Conservation (phyloP, 2,113 vertebrate species). For the Oenanthe melanoleuca region DNA sequence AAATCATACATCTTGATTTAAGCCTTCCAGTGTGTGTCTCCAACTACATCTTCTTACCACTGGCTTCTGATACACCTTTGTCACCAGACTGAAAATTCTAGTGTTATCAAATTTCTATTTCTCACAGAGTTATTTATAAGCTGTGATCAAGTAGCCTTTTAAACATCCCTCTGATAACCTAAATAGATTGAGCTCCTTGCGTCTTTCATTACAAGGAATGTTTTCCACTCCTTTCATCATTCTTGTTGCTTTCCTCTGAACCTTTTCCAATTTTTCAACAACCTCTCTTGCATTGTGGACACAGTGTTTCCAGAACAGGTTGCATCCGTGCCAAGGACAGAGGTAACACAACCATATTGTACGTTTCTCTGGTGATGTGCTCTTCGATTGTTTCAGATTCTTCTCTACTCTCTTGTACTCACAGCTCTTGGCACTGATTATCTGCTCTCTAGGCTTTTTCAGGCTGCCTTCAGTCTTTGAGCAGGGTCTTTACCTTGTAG, state of each 20-base stretch:
- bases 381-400: not conserved
- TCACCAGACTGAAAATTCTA: not conserved
- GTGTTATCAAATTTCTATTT: conserved; percentile 38
- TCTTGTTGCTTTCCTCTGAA: conserved; percentile 43
- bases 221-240: conserved; percentile 51
- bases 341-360: not conserved
- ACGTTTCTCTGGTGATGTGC: not conserved
- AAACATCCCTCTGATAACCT: conserved; percentile 20
- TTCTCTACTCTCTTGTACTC: not conserved
- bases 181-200: conserved; percentile 8
- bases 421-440: not conserved
- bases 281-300: not conserved
- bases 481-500: not conserved
- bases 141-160: conserved; percentile 35
- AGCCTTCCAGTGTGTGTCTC: not conserved
- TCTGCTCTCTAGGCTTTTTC: not conserved
- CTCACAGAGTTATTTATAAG: conserved; percentile 40
- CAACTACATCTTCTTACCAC: not conserved
- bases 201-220: conserved; percentile 27
- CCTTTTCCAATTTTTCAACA: conserved; percentile 51
- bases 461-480: not conserved
- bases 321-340: conserved; percentile 4
- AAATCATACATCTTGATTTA: not conserved
- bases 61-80: conserved; percentile 29
- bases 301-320: conserved; percentile 4